Evolutionary conservation across 2,888 invertebrate genomes (phyloP).

Genomic region (Geophilus truncorum): DNA sequence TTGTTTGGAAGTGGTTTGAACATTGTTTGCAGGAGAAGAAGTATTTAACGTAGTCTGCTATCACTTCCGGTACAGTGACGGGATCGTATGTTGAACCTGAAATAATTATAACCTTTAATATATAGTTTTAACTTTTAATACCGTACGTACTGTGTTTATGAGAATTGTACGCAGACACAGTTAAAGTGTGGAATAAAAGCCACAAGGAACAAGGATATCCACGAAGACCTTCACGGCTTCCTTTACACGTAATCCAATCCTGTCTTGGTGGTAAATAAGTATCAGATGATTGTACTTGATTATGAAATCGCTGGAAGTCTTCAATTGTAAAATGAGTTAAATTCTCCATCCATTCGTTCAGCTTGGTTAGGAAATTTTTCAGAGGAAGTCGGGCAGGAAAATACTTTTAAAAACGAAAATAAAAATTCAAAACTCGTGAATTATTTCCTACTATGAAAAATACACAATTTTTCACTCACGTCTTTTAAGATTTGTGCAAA

Average conservation of each 20-base stretch:
- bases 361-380: conserved; percentile 59
- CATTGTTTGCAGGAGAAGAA: conserved; percentile 95
- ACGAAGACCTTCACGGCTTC: conserved; percentile 66
- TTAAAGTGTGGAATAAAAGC: conserved; percentile 88
- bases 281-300: neutral
- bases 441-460: neutral
- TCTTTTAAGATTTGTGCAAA: conserved; percentile 64
- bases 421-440: neutral
- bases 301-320: conserved; percentile 45
- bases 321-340: conserved; percentile 44
- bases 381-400: conserved; percentile 73
- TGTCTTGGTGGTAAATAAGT: conserved; percentile 35
- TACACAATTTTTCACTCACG: no score
- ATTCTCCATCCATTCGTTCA: conserved; percentile 56
- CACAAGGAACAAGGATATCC: conserved; percentile 94
- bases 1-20: conserved; percentile 77
- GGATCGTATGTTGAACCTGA: conserved; percentile 47
- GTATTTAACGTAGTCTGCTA: conserved; percentile 80
- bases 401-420: conserved; percentile 50
- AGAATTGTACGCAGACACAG: conserved; percentile 63
- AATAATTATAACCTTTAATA: neutral
- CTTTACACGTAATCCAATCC: conserved; percentile 74
- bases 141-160: conserved; percentile 42
- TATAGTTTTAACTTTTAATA: no score
- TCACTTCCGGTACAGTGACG: conserved; percentile 67